phyloP scores from a whole-genome alignment of 2,797 vertebrate genomes.

The Enteromius afrohamiltoni region DNA sequence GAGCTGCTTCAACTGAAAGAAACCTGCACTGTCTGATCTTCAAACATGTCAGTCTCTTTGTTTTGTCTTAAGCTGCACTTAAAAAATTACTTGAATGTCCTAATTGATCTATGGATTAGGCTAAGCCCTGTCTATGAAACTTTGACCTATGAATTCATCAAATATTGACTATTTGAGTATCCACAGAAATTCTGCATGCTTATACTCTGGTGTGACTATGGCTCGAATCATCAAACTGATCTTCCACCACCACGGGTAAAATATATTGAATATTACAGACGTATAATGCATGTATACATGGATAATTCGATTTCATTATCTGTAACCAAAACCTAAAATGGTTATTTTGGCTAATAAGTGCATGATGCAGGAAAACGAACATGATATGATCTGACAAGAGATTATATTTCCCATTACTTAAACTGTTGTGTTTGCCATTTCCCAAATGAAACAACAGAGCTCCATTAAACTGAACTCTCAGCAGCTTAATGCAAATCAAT shows the following conservation, averaged over 20 bases:
- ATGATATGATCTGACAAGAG: constrained; percentile 25
- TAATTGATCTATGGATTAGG: no score
- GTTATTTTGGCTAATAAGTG: constrained; percentile 7
- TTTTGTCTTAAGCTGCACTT: no score
- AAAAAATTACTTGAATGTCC: no score
- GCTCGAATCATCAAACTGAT: not conserved
- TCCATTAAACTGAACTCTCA: constrained; percentile 18
- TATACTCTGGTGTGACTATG: not conserved
- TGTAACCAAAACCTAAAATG: constrained; percentile 18
- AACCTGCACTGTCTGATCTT: no score
- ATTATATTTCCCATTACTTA: constrained; percentile 28
- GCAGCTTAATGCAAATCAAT: constrained; percentile 41
- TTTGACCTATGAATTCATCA: not conserved
- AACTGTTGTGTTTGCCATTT: constrained; percentile 21
- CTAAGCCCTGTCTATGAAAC: no score
- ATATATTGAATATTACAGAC: not conserved
- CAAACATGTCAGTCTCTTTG: no score
- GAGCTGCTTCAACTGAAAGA: no score
- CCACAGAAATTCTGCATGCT: not conserved
- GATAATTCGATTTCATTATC: constrained; percentile 21
- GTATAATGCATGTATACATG: not conserved
- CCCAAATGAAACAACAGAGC: constrained; percentile 28
- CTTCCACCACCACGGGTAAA: not conserved
- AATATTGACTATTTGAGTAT: not conserved
- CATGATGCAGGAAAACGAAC: not conserved